Conservation (phyloP, 2,113 vertebrate genomes). For the Aptenodytes forsteri region DNA sequence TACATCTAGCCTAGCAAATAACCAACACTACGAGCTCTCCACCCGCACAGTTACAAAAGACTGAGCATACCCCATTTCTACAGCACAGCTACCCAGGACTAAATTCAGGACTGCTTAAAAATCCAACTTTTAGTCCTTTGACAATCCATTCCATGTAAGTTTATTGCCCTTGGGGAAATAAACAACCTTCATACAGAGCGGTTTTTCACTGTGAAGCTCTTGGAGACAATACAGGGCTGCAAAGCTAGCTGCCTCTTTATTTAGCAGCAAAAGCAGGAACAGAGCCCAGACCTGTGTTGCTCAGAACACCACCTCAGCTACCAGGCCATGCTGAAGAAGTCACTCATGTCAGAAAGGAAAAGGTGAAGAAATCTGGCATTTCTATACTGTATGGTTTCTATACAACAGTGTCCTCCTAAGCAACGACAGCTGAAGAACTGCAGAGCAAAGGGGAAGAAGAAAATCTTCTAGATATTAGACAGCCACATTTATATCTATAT, state of each 20-base stretch:
- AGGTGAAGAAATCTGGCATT: neutral
- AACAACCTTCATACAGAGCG: neutral
- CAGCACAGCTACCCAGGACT: neutral
- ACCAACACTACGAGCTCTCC: neutral
- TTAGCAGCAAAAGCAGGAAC: neutral
- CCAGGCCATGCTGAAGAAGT: neutral
- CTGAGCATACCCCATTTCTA: neutral
- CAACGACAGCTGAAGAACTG: neutral
- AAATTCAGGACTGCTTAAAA: neutral
- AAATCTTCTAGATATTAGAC: neutral
- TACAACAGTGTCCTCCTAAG: neutral
- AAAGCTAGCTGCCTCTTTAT: neutral
- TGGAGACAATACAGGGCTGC: neutral
- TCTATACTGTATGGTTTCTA: neutral
- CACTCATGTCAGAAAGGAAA: neutral
- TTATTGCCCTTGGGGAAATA: neutral
- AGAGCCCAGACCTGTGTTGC: neutral
- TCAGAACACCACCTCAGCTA: neutral
- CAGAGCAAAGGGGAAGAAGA: neutral
- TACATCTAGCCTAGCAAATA: rapidly evolving
- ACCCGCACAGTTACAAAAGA: rapidly evolving
- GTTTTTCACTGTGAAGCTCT: neutral
- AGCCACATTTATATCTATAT: neutral
- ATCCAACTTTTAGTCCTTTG: neutral
- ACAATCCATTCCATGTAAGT: neutral